Base-by-base conservation (phyloP, 2,888 invertebrate species). In the Rhingia rostrata region DNA sequence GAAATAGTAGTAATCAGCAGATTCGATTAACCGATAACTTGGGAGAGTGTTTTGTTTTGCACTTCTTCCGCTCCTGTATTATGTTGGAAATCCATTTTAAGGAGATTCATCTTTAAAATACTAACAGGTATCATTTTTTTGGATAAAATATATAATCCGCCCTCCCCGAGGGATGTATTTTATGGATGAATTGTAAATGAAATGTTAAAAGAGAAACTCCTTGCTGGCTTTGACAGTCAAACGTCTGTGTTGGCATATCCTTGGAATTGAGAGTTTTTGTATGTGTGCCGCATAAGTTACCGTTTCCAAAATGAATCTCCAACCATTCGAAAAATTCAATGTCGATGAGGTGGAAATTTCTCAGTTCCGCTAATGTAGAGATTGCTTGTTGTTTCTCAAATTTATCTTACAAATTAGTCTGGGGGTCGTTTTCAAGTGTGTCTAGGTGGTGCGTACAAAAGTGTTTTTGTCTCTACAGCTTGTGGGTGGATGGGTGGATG, bases 291-390 rank as follows among this genome's bases (percentile, higher is more conserved):
- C 30, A 4, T 32, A 14, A 33, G 41, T 6, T 32, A 33, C 30
- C 22, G 35, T 7, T 10, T 30, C n/a, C 14, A 41, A 54, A 67
- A 1, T 35, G 66, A 47, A 61, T 39, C 14, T 39, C 54, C 72
- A 66, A 58, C 69, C 56, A 70, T 63, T 63, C 69, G 63, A 39
- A 63, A 56, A 58, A 70, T 78, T 41, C 54, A 43, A 6, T 6
- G 14, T 60, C 54, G 45, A 69, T 70, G 74, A 64, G 53, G 58
- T 69, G 69, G 63, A 81, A 69, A 81, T 41, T 74, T 80, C 37
- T 64, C 51, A 69, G 69, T 75, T 58, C 49, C 22, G 43, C 64
- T 78, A 56, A 78, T 66, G 72, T 32, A 53, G 60, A 60, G 58
- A 77, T 70, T 39, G 32, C 32, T 32, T 74, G 45, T 45, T 54